Percentiles rank a stretch among this genome's conserved stretches.
Evolutionary conservation across 2,113 vertebrate species (phyloP).

Genomic region (Oriolus oriolus): DNA sequence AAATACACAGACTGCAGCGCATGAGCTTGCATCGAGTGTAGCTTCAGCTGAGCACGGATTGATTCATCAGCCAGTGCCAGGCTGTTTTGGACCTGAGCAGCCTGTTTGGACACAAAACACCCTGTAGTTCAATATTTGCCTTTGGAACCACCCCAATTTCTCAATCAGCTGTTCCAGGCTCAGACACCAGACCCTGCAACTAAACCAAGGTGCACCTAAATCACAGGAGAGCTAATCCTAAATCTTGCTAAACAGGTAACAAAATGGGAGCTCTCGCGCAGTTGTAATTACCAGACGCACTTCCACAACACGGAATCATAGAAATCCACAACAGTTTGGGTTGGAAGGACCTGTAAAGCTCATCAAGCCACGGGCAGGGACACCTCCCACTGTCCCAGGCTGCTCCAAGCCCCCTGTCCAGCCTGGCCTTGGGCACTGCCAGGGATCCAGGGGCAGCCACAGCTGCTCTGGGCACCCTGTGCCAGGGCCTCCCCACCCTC

Average conservation of each 20-base stretch:
- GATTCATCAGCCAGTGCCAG: background rate
- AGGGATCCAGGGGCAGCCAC: background rate
- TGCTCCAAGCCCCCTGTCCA: background rate
- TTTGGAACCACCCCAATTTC: background rate
- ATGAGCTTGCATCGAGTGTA: background rate
- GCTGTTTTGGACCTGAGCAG: background rate
- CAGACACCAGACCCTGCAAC: background rate
- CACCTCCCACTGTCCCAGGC: rapidly evolving
- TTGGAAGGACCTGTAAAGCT: background rate
- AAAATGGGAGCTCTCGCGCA: background rate
- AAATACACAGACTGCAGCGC: background rate
- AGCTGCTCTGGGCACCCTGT: background rate
- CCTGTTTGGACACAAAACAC: background rate
- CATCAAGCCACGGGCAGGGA: background rate
- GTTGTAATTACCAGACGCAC: background rate
- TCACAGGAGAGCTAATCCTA: background rate
- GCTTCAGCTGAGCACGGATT: background rate
- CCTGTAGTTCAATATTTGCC: background rate
- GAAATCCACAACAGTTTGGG: background rate
- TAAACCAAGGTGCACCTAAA: background rate
- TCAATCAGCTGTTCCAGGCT: background rate
- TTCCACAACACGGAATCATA: background rate
- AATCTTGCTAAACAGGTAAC: background rate
- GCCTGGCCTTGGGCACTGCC: background rate
- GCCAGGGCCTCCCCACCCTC: background rate